Conservation (phyloP, 2,113 vertebrate species). For the Meleagris gallopavo region DNA sequence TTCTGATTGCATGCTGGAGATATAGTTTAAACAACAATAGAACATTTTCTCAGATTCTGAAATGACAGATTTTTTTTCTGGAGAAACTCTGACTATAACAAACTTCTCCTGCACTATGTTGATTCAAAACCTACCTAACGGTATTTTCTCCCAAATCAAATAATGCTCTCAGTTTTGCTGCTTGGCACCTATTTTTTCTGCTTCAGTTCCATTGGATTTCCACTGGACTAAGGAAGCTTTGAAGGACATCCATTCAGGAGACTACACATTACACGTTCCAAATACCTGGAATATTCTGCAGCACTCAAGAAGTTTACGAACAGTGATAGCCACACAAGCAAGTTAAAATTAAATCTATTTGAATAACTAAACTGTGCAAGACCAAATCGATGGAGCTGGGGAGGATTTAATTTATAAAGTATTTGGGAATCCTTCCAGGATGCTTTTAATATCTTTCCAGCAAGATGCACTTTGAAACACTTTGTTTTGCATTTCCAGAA, state of each 20-base stretch:
- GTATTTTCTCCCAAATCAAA: not conserved
- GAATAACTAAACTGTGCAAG: not conserved
- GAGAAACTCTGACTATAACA: not conserved
- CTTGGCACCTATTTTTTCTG: not conserved
- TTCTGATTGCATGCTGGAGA: not conserved
- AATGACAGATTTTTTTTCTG: not conserved
- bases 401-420: not conserved
- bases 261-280: not conserved
- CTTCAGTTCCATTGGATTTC: not conserved
- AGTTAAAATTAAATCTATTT: not conserved
- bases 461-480: conserved; percentile 1
- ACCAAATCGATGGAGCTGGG: not conserved
- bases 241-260: not conserved
- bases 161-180: not conserved
- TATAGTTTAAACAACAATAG: not conserved
- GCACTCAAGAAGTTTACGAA: not conserved
- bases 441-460: not conserved
- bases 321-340: not conserved
- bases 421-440: not conserved
- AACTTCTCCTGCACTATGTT: not conserved
- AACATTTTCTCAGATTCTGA: not conserved
- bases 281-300: not conserved
- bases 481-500: not conserved
- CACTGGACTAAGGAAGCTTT: not conserved
- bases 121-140: not conserved